Evolutionary conservation across 2,797 vertebrate species (phyloP).

Genomic region (Prunella strophiata): DNA sequence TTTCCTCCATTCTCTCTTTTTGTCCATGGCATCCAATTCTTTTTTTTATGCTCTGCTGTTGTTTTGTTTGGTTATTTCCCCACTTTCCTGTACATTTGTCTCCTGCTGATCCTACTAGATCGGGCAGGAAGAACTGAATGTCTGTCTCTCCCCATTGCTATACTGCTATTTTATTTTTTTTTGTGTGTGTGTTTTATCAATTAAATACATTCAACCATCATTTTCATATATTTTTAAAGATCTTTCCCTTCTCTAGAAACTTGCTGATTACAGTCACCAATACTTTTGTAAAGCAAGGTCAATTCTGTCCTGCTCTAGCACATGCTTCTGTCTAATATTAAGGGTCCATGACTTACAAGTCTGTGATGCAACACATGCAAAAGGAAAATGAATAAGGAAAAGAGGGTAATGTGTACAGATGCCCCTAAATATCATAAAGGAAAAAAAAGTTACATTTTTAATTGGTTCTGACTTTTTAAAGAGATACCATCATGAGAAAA

Average conservation of each 20-base stretch:
- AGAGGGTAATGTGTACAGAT: background rate
- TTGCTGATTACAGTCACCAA: background rate
- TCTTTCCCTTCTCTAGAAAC: background rate
- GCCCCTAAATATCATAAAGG: background rate
- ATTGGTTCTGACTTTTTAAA: conserved; percentile 29
- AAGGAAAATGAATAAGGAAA: background rate
- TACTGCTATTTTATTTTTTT: background rate
- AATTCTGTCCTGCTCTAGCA: background rate
- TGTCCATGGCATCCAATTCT: background rate
- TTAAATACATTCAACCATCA: background rate
- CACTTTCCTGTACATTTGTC: background rate
- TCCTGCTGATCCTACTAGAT: background rate
- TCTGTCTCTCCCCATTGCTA: background rate
- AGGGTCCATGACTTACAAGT: background rate
- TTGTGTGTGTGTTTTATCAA: background rate
- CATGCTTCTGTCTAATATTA: background rate
- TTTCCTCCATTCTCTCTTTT: background rate
- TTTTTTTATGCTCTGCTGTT: background rate
- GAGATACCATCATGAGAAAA: background rate
- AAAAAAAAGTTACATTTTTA: background rate
- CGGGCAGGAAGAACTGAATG: background rate
- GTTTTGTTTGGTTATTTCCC: conserved; percentile 1
- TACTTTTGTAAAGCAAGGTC: background rate
- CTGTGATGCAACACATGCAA: background rate
- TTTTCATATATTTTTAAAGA: background rate